Evolutionary conservation across 2,113 vertebrate genomes (phyloP).

Genomic region (Herpetotheres cachinnans): DNA sequence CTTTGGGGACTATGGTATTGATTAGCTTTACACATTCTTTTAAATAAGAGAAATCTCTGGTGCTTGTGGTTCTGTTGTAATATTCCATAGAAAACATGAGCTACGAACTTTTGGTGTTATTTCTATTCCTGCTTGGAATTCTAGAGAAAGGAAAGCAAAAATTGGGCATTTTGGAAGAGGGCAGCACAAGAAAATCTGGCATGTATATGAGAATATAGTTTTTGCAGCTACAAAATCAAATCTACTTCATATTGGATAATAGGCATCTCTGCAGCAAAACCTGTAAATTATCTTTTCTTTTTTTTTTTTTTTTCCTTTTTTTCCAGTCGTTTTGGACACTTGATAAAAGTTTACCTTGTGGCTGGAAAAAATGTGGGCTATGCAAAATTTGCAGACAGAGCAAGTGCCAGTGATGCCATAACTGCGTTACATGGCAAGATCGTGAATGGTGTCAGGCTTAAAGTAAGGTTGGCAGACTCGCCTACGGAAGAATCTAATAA

Average conservation of each 20-base stretch:
- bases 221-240: background rate
- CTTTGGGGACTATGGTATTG: background rate
- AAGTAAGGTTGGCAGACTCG: conserved; percentile 93
- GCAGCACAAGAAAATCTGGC: background rate
- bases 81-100: background rate
- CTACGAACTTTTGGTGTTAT: background rate
- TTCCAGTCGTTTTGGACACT: conserved; percentile 86
- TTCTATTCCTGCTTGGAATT: background rate
- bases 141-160: background rate
- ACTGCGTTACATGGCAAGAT: conserved; percentile 84
- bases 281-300: background rate
- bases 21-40: background rate
- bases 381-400: conserved; percentile 89
- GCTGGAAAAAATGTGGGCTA: conserved; percentile 93
- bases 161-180: background rate
- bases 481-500: conserved; percentile 93
- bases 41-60: background rate
- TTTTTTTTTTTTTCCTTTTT: background rate
- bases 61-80: background rate
- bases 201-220: background rate
- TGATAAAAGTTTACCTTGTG: conserved; percentile 91
- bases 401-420: conserved; percentile 89
- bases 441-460: conserved; percentile 92
- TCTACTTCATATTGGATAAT: background rate
- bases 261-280: background rate